phyloP scores from a whole-genome alignment of 1,140 invertebrate species.

The Theocolax elegans region DNA sequence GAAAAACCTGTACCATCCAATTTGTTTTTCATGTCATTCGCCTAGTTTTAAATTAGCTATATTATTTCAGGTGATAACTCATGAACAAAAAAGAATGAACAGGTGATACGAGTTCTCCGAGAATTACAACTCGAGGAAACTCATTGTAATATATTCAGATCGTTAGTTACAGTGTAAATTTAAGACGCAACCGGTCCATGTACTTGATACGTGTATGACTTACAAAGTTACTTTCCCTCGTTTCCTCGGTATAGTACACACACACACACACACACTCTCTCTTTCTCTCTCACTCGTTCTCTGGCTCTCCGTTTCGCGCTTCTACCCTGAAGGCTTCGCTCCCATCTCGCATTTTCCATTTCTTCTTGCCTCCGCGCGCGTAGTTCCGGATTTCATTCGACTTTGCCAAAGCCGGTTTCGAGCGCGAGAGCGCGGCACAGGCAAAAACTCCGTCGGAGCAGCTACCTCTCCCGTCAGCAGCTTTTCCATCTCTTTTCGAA shows the following conservation, averaged over 20 bases:
- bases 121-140: background rate
- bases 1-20: no score
- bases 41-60: no score
- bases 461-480: conserved; percentile 4
- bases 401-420: conserved; percentile 25
- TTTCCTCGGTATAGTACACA: conserved; percentile 35
- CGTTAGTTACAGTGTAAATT: conserved; percentile 29
- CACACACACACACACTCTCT: no score
- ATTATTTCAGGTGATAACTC: background rate
- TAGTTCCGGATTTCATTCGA: conserved; percentile 34
- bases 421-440: background rate
- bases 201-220: conserved; percentile 34
- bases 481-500: conserved; percentile 22
- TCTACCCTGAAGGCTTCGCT: no score
- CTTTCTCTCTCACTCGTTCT: conserved; percentile 20
- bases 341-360: background rate
- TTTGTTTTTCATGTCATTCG: no score
- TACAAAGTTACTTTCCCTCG: conserved; percentile 30
- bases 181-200: conserved; percentile 37
- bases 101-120: background rate
- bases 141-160: conserved; percentile 14
- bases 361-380: conserved; percentile 29
- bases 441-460: conserved; percentile 10
- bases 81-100: background rate
- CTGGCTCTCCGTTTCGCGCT: conserved; percentile 19